Evolutionary conservation across 2,888 invertebrate genomes (phyloP).

Genomic region (Andrena haemorrhoa): DNA sequence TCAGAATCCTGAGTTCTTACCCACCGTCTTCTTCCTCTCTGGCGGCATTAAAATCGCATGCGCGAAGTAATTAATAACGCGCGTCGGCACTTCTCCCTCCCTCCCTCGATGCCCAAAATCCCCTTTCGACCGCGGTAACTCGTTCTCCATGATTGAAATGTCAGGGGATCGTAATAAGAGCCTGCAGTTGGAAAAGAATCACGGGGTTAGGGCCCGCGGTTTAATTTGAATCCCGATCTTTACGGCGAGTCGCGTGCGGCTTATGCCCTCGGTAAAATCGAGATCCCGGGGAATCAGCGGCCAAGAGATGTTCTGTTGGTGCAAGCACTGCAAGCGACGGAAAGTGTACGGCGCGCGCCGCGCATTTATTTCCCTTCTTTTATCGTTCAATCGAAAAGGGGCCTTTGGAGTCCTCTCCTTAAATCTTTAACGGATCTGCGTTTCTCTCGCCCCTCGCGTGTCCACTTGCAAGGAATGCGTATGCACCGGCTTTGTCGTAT

Average conservation of each 20-base stretch:
- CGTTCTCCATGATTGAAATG: slow-evolving; percentile 6
- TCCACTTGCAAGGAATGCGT: slow-evolving; percentile 50
- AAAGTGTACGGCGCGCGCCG: slow-evolving; percentile 34
- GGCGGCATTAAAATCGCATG: slow-evolving; percentile 27
- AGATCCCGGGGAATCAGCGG: slow-evolving; percentile 16
- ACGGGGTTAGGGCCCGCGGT: neutral
- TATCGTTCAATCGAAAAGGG: slow-evolving; percentile 61
- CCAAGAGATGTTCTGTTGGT: slow-evolving; percentile 23
- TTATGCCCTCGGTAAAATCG: neutral
- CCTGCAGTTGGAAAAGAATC: neutral
- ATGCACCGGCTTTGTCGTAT: slow-evolving; percentile 47
- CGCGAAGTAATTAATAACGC: slow-evolving; percentile 35
- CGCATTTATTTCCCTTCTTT: slow-evolving; percentile 55
- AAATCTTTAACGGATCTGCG: slow-evolving; percentile 58
- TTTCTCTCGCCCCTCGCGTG: slow-evolving; percentile 36
- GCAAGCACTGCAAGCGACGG: slow-evolving; percentile 35
- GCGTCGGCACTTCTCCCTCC: neutral
- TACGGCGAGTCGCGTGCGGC: slow-evolving; percentile 20
- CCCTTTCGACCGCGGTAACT: neutral
- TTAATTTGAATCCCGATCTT: slow-evolving; percentile 36
- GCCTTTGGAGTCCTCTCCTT: slow-evolving; percentile 46
- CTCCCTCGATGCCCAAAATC: neutral
- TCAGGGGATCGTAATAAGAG: neutral
- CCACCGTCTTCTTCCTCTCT: slow-evolving; percentile 15
- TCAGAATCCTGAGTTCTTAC: slow-evolving; percentile 17